Conservation (phyloP, 1,140 invertebrate genomes). For the Drosophila ambigua region DNA sequence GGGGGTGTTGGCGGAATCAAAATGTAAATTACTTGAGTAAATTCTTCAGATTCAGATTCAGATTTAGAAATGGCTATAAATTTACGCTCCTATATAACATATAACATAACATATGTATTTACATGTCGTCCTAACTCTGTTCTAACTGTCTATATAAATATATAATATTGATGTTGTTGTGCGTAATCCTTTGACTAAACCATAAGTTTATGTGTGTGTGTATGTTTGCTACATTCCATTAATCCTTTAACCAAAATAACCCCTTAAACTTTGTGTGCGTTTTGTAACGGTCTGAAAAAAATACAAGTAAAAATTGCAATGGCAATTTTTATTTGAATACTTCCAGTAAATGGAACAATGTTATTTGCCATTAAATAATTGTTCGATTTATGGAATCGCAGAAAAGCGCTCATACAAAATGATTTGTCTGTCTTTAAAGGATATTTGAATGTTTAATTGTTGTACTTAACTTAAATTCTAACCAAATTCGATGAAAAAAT, state of each 20-base stretch:
- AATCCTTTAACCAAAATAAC: not conserved
- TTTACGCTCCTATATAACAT: constrained; percentile 21
- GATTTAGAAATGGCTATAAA: too few relatives aligned
- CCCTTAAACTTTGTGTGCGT: too few relatives aligned
- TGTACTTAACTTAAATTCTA: not conserved
- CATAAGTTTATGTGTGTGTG: constrained; percentile 34
- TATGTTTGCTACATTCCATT: constrained; percentile 3
- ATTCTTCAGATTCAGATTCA: too few relatives aligned
- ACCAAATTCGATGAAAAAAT: not conserved
- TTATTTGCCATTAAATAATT: too few relatives aligned
- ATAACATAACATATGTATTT: constrained; percentile 1
- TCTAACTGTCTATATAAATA: constrained; percentile 31
- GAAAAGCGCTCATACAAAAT: constrained; percentile 2
- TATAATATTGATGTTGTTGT: constrained; percentile 58
- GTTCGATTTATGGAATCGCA: not conserved
- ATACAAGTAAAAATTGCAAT: too few relatives aligned
- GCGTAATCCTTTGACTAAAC: constrained; percentile 31
- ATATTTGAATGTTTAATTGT: constrained; percentile 41
- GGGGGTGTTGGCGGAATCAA: too few relatives aligned
- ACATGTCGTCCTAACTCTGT: constrained; percentile 2
- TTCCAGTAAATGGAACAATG: too few relatives aligned
- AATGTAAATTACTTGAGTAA: too few relatives aligned
- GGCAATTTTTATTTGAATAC: too few relatives aligned
- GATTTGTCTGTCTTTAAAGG: constrained; percentile 5
- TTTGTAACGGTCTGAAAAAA: too few relatives aligned